Percentiles rank a stretch among this genome's conserved stretches.
These are phyloP conservation scores for Lutjanus campechanus DNA, from an alignment of 2,797 vertebrate species.

Conservation along the genomic window DNA sequence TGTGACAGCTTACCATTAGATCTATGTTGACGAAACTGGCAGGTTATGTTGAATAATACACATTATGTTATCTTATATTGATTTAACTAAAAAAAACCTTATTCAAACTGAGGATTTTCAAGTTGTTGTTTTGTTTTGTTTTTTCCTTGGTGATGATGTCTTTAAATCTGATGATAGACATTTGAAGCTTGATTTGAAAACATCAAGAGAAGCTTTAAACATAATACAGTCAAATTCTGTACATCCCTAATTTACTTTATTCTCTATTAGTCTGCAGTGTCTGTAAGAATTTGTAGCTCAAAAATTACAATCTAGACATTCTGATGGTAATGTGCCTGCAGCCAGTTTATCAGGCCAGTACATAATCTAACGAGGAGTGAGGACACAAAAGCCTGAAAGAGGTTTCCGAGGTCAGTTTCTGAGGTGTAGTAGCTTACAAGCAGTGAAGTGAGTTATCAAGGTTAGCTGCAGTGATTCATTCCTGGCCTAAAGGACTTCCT, in stretches of 20 bases:
- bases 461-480: conserved; percentile 67
- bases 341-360: conserved; percentile 39
- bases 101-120: too few relatives aligned
- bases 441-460: conserved; percentile 64
- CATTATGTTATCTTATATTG: too few relatives aligned
- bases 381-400: conserved; percentile 49
- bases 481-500: conserved; percentile 70
- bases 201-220: too few relatives aligned
- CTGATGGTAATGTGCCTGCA: conserved; percentile 16
- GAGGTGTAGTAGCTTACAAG: conserved; percentile 60
- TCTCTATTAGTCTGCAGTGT: conserved; percentile 16
- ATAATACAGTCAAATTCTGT: too few relatives aligned
- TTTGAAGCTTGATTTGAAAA: too few relatives aligned
- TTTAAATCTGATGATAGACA: too few relatives aligned
- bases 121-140: too few relatives aligned
- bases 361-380: conserved; percentile 41
- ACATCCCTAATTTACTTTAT: conserved; percentile 4
- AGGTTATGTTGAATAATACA: too few relatives aligned
- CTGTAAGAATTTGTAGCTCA: conserved; percentile 18
- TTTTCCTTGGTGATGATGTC: too few relatives aligned
- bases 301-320: conserved; percentile 33
- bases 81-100: too few relatives aligned
- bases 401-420: conserved; percentile 64
- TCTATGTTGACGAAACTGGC: too few relatives aligned
- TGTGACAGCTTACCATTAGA: too few relatives aligned